Conservation (phyloP, 1,140 invertebrate genomes). For the Drosophila simulans region DNA sequence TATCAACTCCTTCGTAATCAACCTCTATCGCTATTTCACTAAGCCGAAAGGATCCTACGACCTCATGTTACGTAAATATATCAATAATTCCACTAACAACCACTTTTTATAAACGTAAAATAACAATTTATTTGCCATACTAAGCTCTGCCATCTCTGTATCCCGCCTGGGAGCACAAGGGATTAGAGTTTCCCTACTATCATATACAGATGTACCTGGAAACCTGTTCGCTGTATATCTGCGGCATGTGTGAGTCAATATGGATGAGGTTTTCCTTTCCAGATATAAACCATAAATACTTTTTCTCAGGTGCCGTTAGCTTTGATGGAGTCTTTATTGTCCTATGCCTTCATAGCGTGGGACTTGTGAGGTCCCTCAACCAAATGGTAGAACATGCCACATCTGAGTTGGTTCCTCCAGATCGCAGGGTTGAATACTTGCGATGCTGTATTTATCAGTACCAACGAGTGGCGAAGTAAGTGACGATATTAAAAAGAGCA, state of each 20-base stretch:
- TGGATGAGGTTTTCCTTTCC: neutral
- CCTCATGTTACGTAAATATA: slow-evolving; percentile 61
- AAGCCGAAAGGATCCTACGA: slow-evolving; percentile 35
- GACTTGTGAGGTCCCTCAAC: slow-evolving; percentile 59
- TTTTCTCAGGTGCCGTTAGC: slow-evolving; percentile 56
- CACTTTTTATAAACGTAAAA: neutral
- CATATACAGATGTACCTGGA: slow-evolving; percentile 60
- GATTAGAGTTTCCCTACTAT: slow-evolving; percentile 71
- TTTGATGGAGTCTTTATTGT: slow-evolving; percentile 79
- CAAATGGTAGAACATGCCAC: slow-evolving; percentile 63
- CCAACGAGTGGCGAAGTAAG: slow-evolving; percentile 45
- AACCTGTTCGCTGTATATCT: slow-evolving; percentile 52
- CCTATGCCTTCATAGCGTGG: slow-evolving; percentile 66
- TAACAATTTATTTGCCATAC: neutral
- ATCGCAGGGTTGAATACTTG: slow-evolving; percentile 63
- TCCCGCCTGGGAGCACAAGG: slow-evolving; percentile 65
- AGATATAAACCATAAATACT: neutral
- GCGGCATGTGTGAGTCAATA: slow-evolving; percentile 66
- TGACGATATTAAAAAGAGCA: neutral
- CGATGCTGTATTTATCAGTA: slow-evolving; percentile 74
- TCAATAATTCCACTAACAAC: too few relatives aligned
- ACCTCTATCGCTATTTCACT: slow-evolving; percentile 45
- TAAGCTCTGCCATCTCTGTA: slow-evolving; percentile 66
- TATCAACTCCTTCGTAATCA: slow-evolving; percentile 44
- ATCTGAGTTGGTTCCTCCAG: slow-evolving; percentile 51